These are phyloP conservation scores for Oscheius sp. DNA, from an alignment of 2,888 invertebrate genomes.

Conservation along the genomic window DNA sequence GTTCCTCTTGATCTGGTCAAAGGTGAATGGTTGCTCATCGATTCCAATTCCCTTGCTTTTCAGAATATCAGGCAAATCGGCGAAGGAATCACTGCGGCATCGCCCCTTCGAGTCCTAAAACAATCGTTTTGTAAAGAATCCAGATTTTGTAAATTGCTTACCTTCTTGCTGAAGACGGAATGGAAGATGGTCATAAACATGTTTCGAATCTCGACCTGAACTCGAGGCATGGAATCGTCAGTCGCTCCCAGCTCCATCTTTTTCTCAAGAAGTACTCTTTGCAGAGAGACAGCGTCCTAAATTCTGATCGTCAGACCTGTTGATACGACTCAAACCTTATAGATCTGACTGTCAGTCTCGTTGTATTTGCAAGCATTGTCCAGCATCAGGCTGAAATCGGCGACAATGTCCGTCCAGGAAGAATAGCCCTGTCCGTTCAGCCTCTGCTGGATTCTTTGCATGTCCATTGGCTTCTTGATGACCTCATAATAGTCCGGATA, in stretches of 20 bases:
- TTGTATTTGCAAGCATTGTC: constrained; percentile 96
- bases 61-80: constrained; percentile 86
- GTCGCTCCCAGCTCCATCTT: constrained; percentile 82
- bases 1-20: constrained; percentile 91
- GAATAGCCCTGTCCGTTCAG: constrained; percentile 48
- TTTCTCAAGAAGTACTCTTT: constrained; percentile 88
- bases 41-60: constrained; percentile 77
- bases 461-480: constrained; percentile 94
- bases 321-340: constrained; percentile 74
- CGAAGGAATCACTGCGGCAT: constrained; percentile 92
- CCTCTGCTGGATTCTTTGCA: constrained; percentile 85
- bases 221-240: constrained; percentile 45
- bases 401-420: constrained; percentile 54
- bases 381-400: constrained; percentile 84
- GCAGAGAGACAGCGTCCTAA: constrained; percentile 89
- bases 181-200: constrained; percentile 90
- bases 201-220: constrained; percentile 85
- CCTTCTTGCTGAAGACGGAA: constrained; percentile 90
- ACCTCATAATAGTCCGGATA: constrained; percentile 98
- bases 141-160: neutral
- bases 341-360: constrained; percentile 94
- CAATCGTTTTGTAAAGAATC: neutral
- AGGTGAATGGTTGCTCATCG: constrained; percentile 81
- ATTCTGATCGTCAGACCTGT: neutral
- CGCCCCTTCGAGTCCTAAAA: constrained; percentile 88